These are phyloP conservation scores for Allophyes oxyacanthae DNA, from an alignment of 2,888 invertebrate genomes.

Conservation along the genomic window DNA sequence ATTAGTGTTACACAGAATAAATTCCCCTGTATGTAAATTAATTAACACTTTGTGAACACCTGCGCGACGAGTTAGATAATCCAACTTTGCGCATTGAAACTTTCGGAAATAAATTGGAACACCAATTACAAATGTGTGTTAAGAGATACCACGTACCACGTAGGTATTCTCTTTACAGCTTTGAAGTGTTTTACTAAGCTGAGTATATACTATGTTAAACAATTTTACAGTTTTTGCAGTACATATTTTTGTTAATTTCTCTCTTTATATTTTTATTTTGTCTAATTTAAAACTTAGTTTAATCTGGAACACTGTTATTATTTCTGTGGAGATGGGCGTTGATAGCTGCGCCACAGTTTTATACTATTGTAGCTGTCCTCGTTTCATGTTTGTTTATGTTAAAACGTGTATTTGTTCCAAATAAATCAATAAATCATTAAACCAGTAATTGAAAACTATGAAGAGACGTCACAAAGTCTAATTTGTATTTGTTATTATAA, in stretches of 20 bases:
- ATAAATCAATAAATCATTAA: no score
- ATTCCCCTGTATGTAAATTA: conserved; percentile 74
- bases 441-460: background rate
- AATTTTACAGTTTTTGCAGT: no score
- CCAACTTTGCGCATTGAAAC: conserved; percentile 72
- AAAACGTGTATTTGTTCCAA: no score
- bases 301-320: no score
- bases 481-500: no score
- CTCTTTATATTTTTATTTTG: no score
- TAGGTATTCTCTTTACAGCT: conserved; percentile 47
- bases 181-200: conserved; percentile 47
- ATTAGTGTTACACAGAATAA: conserved; percentile 72
- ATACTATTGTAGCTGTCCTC: no score
- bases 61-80: conserved; percentile 72
- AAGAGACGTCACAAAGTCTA: background rate
- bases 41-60: conserved; percentile 78
- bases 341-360: no score
- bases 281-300: no score
- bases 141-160: conserved; percentile 45
- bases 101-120: conserved; percentile 70
- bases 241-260: no score
- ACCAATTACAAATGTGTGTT: conserved; percentile 63
- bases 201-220: conserved; percentile 7
- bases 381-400: no score
- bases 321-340: no score